These are phyloP conservation scores for Colletes collaris DNA, from an alignment of 2,888 invertebrate species.

Conservation along the genomic window DNA sequence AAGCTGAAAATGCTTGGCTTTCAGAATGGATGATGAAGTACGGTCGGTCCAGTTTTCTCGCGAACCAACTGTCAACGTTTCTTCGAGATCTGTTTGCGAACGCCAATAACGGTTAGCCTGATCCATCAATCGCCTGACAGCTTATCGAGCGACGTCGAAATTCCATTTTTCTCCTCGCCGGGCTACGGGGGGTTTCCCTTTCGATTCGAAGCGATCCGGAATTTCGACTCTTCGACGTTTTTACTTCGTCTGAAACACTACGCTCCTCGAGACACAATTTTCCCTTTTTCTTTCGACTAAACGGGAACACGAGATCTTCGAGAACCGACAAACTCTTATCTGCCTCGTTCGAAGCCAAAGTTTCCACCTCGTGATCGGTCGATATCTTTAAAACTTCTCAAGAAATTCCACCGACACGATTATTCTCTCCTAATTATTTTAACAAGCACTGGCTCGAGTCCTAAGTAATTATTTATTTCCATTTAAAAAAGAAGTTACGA, in stretches of 20 bases:
- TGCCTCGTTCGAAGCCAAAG: not conserved
- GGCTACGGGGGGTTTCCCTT: not conserved
- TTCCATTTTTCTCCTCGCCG: conserved; percentile 19
- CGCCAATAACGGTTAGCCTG: conserved; percentile 19
- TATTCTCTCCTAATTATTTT: not conserved
- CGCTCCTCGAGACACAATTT: too few species aligned
- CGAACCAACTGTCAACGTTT: conserved; percentile 6
- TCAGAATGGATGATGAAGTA: too few species aligned
- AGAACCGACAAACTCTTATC: not conserved
- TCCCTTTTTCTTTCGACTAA: not conserved
- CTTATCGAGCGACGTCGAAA: conserved; percentile 44
- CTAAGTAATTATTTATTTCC: too few species aligned
- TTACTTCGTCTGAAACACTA: not conserved
- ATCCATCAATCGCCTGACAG: conserved; percentile 42
- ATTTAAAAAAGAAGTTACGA: too few species aligned
- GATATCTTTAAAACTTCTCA: too few species aligned
- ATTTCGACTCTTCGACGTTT: conserved; percentile 23
- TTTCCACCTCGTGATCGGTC: too few species aligned
- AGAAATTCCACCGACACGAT: too few species aligned
- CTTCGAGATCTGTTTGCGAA: conserved; percentile 11
- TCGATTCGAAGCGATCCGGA: not conserved
- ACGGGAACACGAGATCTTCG: not conserved
- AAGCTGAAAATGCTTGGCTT: too few species aligned
- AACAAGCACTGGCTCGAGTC: too few species aligned
- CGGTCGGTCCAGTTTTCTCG: not conserved